A percentile compares a stretch with the other conserved stretches of the same genome.
These are phyloP conservation scores for Aramus guarauna DNA, from an alignment of 2,113 vertebrate genomes.

Conservation along the genomic window DNA sequence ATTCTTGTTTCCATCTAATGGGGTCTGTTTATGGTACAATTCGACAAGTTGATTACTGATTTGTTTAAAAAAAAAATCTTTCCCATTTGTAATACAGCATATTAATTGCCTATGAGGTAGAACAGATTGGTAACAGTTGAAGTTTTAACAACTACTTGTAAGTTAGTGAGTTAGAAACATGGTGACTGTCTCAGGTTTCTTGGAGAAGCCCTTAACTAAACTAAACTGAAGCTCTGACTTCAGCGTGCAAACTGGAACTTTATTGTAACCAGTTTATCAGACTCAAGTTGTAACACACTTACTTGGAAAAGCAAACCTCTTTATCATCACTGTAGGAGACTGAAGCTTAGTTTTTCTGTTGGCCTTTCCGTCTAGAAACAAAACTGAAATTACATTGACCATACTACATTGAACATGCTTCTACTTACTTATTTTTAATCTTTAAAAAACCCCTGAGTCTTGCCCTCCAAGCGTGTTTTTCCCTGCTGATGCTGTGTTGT, in stretches of 20 bases:
- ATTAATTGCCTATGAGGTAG: neutral
- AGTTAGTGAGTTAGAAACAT: neutral
- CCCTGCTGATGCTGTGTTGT: neutral
- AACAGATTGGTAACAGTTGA: neutral
- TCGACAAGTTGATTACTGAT: neutral
- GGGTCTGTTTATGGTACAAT: neutral
- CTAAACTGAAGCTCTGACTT: neutral
- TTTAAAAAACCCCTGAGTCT: neutral
- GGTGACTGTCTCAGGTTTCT: neutral
- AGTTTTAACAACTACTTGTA: neutral
- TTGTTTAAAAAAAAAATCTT: neutral
- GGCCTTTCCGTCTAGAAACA: neutral
- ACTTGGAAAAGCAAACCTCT: neutral
- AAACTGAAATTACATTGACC: neutral
- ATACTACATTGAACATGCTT: neutral
- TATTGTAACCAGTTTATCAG: neutral
- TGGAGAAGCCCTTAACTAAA: neutral
- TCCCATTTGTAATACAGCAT: neutral
- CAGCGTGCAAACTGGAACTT: neutral
- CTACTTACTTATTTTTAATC: neutral
- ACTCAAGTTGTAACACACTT: neutral
- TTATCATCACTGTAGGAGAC: neutral
- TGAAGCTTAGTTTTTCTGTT: neutral
- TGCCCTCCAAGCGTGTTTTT: neutral
- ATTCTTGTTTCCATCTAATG: neutral